phyloP scores from a whole-genome alignment of 2,113 vertebrate species.

The Podiceps cristatus region DNA sequence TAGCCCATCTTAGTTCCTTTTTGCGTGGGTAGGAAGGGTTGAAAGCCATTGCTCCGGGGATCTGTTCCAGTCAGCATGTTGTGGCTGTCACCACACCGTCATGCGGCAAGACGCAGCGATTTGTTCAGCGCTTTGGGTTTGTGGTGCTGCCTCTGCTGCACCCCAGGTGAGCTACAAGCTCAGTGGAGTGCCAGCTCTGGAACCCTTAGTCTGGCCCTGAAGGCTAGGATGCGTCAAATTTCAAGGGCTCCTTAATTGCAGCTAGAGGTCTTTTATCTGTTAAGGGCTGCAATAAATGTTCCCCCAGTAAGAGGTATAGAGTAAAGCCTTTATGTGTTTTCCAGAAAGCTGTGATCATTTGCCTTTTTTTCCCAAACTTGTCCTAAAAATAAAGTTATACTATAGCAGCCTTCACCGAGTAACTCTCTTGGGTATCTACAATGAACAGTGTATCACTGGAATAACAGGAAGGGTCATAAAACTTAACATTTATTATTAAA shows the following conservation, averaged over 20 bases:
- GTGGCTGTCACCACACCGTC: neutral
- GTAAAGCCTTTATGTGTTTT: neutral
- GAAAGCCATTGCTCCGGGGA: neutral
- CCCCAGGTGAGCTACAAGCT: neutral
- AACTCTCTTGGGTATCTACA: neutral
- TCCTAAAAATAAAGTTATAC: neutral
- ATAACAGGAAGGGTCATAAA: neutral
- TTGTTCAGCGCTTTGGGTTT: neutral
- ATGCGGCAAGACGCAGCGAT: fast-evolving
- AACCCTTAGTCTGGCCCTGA: no score
- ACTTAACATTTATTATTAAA: neutral
- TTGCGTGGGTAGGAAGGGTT: neutral
- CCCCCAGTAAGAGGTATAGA: neutral
- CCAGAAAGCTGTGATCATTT: neutral
- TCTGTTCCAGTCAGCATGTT: no score
- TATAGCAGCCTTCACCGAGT: neutral
- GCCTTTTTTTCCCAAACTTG: neutral
- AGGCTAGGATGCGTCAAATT: neutral
- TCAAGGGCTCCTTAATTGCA: neutral
- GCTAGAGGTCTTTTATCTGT: neutral
- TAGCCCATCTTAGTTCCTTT: neutral
- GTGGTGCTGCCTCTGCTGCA: neutral
- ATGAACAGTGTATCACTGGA: neutral
- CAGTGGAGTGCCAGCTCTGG: no score
- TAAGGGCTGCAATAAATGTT: neutral